Percentiles rank a stretch among this genome's conserved stretches.
phyloP scores from a whole-genome alignment of 1,140 invertebrate genomes.

The Pseudoatta argentina region DNA sequence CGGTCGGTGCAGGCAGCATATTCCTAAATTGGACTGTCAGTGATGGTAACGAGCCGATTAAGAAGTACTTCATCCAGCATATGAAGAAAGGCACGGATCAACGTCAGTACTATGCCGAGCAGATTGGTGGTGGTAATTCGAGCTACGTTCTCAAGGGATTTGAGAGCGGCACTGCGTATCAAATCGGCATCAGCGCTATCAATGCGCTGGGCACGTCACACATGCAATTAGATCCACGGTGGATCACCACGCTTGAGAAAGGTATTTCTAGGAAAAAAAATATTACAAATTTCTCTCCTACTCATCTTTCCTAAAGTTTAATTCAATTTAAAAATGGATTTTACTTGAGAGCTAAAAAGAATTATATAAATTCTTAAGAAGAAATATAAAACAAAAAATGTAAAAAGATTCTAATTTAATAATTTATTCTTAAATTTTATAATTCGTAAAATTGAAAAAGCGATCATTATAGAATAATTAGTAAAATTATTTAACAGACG shows the following conservation, averaged over 20 bases:
- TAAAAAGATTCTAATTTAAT: background rate
- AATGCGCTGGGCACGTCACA: conserved; percentile 87
- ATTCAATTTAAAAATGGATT: background rate
- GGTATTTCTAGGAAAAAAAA: conserved; percentile 74
- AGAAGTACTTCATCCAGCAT: conserved; percentile 89
- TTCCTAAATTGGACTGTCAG: conserved; percentile 94
- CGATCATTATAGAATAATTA: background rate
- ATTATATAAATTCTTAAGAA: background rate
- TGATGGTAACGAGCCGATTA: conserved; percentile 91
- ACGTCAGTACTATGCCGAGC: conserved; percentile 87
- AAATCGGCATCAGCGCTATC: conserved; percentile 86
- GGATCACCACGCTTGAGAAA: conserved; percentile 88
- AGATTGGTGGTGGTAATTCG: conserved; percentile 87
- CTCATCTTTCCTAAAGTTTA: background rate
- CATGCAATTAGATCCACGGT: conserved; percentile 85
- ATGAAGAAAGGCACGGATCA: conserved; percentile 87
- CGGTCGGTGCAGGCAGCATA: conserved; percentile 91
- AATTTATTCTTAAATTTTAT: background rate
- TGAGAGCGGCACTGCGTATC: conserved; percentile 88
- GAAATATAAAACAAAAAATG: too few species aligned
- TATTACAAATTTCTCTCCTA: background rate
- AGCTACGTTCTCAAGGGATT: conserved; percentile 89
- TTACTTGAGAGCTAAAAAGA: background rate
- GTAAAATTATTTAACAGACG: background rate
- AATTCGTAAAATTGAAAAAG: background rate